Evolutionary conservation across 2,797 vertebrate species (phyloP).

Genomic region (Acrossocheilus wenchowensis): DNA sequence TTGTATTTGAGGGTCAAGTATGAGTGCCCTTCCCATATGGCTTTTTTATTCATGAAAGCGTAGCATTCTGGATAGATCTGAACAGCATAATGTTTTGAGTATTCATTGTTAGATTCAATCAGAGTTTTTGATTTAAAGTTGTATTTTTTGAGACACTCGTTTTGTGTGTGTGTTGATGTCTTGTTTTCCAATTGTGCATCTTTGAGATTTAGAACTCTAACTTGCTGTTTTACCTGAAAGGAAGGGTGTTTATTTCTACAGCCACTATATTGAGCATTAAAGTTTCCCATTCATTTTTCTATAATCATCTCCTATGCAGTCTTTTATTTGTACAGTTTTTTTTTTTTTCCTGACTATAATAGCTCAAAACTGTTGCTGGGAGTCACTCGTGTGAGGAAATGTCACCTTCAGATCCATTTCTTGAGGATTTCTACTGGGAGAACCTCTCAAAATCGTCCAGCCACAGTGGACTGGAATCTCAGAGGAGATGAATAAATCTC

Average conservation of each 20-base stretch:
- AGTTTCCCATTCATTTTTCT: background rate
- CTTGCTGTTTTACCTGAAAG: background rate
- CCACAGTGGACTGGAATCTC: background rate
- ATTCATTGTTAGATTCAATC: background rate
- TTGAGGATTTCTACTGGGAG: constrained; percentile 1
- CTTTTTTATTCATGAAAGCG: background rate
- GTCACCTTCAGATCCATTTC: background rate
- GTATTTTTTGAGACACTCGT: background rate
- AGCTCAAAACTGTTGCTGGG: background rate
- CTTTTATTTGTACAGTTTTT: background rate
- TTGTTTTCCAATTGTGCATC: background rate
- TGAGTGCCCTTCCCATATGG: background rate
- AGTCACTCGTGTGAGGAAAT: background rate
- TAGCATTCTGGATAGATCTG: background rate
- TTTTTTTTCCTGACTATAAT: background rate
- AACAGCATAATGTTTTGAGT: background rate
- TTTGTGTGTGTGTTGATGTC: background rate
- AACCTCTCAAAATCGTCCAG: background rate
- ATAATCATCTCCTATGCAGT: background rate
- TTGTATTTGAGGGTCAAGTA: background rate
- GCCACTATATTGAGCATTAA: background rate
- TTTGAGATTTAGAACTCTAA: background rate
- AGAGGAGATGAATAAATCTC: constrained; percentile 15
- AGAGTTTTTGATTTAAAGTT: background rate
- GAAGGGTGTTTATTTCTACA: background rate